A percentile compares a stretch with the other conserved stretches of the same genome.
Conservation (phyloP, 2,888 invertebrate species). For the Ochropacha duplaris region DNA sequence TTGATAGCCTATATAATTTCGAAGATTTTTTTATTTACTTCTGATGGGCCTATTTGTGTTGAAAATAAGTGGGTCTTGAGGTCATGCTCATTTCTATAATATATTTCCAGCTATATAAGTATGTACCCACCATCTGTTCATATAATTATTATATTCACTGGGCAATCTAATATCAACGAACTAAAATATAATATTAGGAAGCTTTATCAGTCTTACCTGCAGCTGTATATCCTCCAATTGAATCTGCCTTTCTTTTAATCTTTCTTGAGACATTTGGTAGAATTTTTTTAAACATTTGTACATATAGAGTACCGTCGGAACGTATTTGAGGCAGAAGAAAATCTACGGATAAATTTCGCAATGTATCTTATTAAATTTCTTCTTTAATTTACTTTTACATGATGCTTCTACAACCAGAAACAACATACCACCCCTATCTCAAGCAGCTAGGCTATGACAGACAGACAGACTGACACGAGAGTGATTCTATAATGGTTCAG, state of each 20-base stretch:
- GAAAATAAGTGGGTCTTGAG: background rate
- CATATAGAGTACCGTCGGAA: constrained; percentile 60
- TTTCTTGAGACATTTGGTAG: constrained; percentile 52
- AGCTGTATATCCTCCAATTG: constrained; percentile 67
- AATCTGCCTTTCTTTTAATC: constrained; percentile 50
- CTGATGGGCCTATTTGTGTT: background rate
- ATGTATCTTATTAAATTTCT: too few relatives aligned
- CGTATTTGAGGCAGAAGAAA: constrained; percentile 58
- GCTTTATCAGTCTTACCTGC: constrained; percentile 46
- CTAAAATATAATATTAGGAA: background rate
- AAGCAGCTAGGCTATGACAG: too few relatives aligned
- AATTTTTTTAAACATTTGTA: constrained; percentile 55
- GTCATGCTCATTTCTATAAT: background rate
- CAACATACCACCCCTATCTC: too few relatives aligned
- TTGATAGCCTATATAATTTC: too few relatives aligned
- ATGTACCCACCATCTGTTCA: too few relatives aligned
- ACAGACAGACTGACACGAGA: too few relatives aligned
- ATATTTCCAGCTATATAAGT: too few relatives aligned
- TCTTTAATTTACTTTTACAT: too few relatives aligned
- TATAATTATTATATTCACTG: too few relatives aligned
- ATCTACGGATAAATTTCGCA: constrained; percentile 36
- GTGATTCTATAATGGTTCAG: too few relatives aligned
- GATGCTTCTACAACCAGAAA: too few relatives aligned
- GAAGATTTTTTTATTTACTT: background rate
- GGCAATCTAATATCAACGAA: too few relatives aligned